Evolutionary conservation across 1,140 invertebrate genomes (phyloP).

Genomic region (Maconellicoccus hirsutus): DNA sequence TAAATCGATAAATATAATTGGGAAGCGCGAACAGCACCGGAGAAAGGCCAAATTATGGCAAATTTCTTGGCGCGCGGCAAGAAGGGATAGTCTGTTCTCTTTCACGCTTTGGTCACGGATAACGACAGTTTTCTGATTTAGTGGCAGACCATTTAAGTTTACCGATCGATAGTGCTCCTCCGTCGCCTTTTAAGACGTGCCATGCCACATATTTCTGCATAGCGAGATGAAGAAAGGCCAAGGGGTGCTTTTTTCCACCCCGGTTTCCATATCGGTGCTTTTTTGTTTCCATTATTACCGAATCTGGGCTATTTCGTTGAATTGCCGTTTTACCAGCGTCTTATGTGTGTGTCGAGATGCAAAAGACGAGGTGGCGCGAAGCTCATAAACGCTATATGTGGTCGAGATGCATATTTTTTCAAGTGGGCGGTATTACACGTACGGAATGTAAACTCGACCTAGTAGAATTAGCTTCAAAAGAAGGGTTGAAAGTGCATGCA

Average conservation of each 20-base stretch:
- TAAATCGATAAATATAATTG: constrained; percentile 21
- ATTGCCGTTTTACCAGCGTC: no score
- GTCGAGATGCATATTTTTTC: not conserved
- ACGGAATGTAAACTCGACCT: constrained; percentile 4
- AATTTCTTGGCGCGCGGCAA: constrained; percentile 23
- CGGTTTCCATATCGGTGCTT: no score
- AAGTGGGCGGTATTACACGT: not conserved
- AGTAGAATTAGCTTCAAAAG: not conserved
- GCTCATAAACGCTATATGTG: no score
- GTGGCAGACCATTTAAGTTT: constrained; percentile 19
- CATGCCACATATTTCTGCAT: constrained; percentile 12
- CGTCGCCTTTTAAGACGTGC: not conserved
- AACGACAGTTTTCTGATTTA: constrained; percentile 22
- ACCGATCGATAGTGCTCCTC: not conserved
- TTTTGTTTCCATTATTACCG: no score
- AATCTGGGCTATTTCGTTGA: not conserved
- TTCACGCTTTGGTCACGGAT: constrained; percentile 12
- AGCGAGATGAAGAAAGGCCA: not conserved
- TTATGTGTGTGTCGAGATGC: no score
- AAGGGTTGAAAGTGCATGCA: constrained; percentile 7
- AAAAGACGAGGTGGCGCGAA: no score
- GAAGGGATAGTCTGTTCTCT: not conserved
- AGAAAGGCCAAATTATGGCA: constrained; percentile 14
- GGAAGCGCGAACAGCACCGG: not conserved
- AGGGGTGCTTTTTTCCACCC: not conserved